Percentiles rank a stretch among this genome's conserved stretches.
phyloP scores from a whole-genome alignment of 2,113 vertebrate species.

The Grallaria varia region DNA sequence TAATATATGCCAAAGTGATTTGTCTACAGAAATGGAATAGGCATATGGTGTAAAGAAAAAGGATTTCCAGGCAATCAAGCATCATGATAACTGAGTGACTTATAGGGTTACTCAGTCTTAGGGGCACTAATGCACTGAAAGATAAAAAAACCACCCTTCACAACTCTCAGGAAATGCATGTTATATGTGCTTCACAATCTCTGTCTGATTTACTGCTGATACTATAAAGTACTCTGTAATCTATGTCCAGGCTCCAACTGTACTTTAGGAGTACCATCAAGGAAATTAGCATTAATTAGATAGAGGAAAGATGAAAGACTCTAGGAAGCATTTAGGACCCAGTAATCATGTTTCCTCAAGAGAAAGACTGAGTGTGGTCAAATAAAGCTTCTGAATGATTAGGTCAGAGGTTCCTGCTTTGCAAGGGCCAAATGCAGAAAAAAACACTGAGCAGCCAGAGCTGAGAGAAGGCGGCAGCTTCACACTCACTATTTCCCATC shows the following conservation, averaged over 20 bases:
- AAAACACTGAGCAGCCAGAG: neutral
- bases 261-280: conserved; percentile 22
- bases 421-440: neutral
- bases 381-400: conserved; percentile 45
- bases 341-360: conserved; percentile 46
- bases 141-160: conserved; percentile 45
- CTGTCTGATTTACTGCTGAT: conserved; percentile 50
- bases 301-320: conserved; percentile 59
- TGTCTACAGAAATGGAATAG: conserved; percentile 2
- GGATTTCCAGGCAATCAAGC: conserved; percentile 13
- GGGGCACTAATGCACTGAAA: conserved; percentile 38
- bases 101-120: neutral
- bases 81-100: conserved; percentile 34
- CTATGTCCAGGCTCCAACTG: conserved; percentile 34
- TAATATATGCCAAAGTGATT: conserved; percentile 36
- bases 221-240: conserved; percentile 50
- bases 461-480: neutral
- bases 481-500: neutral
- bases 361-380: conserved; percentile 6
- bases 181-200: neutral
- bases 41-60: neutral
- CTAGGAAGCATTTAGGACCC: conserved; percentile 47
- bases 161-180: conserved; percentile 40
- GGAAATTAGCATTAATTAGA: conserved; percentile 66
- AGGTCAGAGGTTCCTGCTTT: conserved; percentile 14